phyloP scores from a whole-genome alignment of 2,888 invertebrate species.

The Tenodera sinensis region DNA sequence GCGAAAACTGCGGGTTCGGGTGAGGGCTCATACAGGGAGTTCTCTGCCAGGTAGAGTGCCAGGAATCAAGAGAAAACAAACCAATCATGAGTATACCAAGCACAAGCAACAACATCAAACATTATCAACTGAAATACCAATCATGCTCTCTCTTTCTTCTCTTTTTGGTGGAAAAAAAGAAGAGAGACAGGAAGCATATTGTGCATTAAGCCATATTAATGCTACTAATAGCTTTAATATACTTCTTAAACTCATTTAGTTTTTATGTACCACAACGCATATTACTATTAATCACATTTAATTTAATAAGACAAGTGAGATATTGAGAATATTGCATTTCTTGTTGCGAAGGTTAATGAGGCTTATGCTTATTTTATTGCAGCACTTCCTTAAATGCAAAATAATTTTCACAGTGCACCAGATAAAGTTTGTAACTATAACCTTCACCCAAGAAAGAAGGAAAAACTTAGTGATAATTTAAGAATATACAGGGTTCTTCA shows the following conservation, averaged over 20 bases:
- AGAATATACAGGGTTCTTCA: no score
- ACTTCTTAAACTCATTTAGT: background rate
- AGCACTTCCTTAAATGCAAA: background rate
- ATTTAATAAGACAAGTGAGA: background rate
- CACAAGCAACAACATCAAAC: conserved; percentile 14
- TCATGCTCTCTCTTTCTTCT: background rate
- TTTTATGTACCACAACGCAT: background rate
- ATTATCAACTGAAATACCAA: background rate
- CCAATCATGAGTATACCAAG: conserved; percentile 26
- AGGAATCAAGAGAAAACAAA: conserved; percentile 26
- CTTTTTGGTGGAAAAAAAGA: background rate
- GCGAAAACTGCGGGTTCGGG: conserved; percentile 34
- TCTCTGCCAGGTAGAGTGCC: conserved; percentile 32
- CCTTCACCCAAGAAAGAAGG: background rate
- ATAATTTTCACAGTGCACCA: background rate
- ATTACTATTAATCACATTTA: background rate
- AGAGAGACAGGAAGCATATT: background rate
- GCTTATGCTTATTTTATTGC: background rate
- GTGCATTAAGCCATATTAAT: background rate
- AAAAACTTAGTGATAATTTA: no score
- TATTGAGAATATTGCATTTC: background rate
- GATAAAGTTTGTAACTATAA: no score
- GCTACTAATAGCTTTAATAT: background rate
- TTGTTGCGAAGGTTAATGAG: background rate
- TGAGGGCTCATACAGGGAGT: conserved; percentile 34